These are phyloP conservation scores for Nanger granti DNA, from an alignment of 2,113 vertebrate genomes.

Conservation along the genomic window DNA sequence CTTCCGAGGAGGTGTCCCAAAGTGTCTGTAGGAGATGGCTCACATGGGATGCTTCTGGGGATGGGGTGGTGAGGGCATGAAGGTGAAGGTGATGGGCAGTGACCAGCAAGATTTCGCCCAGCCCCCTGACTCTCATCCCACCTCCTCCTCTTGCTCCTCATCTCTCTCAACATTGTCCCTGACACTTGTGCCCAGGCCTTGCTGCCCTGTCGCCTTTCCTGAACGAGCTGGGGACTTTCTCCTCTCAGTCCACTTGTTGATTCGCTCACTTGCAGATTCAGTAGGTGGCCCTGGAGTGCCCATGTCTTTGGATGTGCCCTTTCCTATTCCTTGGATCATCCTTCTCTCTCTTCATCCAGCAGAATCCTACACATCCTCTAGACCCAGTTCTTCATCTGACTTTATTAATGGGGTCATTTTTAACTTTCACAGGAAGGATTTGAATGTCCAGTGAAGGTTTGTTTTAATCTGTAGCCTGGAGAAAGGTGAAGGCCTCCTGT, in stretches of 20 bases:
- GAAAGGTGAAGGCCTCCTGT: rapidly evolving
- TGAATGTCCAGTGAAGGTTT: neutral
- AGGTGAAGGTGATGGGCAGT: neutral
- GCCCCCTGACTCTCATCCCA: neutral
- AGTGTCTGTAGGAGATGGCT: neutral
- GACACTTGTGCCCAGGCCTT: neutral
- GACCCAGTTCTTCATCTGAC: neutral
- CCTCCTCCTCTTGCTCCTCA: neutral
- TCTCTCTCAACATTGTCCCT: neutral
- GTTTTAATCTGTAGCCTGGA: neutral
- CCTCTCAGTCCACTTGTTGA: rapidly evolving
- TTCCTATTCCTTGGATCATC: neutral
- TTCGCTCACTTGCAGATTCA: neutral
- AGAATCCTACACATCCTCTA: neutral
- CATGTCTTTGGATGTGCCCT: rapidly evolving
- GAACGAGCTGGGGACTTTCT: neutral
- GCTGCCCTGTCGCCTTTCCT: neutral
- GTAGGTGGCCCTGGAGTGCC: rapidly evolving
- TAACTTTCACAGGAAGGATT: neutral
- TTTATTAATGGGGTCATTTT: neutral
- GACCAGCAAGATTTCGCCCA: neutral
- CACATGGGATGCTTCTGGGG: neutral
- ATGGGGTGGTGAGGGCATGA: rapidly evolving
- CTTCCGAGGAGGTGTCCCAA: neutral
- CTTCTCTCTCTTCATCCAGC: neutral